Evolutionary conservation across 2,888 invertebrate species (phyloP), one percentile per base, ranked within the genome.

Genomic region (Torymus aiolomorphi): DNA sequence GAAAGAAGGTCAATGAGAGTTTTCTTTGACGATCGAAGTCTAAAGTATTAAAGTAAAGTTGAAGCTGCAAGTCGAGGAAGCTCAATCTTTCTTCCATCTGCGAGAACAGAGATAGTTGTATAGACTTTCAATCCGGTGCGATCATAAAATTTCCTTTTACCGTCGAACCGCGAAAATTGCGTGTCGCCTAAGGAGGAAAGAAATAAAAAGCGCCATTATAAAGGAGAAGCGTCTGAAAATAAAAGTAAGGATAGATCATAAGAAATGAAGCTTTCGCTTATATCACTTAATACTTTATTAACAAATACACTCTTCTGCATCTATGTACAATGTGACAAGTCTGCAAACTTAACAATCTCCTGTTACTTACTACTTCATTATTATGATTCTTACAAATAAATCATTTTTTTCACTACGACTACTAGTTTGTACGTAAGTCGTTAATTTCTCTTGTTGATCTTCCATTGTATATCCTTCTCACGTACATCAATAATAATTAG

Each of bases 291-390:
- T 76, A 69, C 73, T 78, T 76, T 76, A 78, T 75, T 74, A 82
- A 81, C 66, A 76, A 76, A 77, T 73, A 66, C 76, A 75, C 69
- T 77, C 65, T 77, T 82, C 66, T 66, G 76, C 77, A 63, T 56
- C 72, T 82, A 80, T 82, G 69, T 82, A 82, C 78, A 82, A 79
- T 74, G 71, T 82, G 78, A 80, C 73, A 78, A 76, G 69, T 78
- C 52, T 71, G 78, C 76, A 82, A 83, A 86, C 76, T 84, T 83
- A 86, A 85, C 85, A 84, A 84, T 78, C 79, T 78, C 61, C 56
- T 67, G 56, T 72, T 71, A 74, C 71, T 67, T 70, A 62, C 67
- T 77, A 80, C 54, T 52, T 74, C 73, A 56, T 59, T 74, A 74
- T 78, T 74, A 76, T 59, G 24, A 67, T 52, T 65, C 63, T 77